A percentile compares a stretch with the other conserved stretches of the same genome.
phyloP scores from a whole-genome alignment of 2,797 vertebrate genomes.

The Hapalemur alaotrensis region DNA sequence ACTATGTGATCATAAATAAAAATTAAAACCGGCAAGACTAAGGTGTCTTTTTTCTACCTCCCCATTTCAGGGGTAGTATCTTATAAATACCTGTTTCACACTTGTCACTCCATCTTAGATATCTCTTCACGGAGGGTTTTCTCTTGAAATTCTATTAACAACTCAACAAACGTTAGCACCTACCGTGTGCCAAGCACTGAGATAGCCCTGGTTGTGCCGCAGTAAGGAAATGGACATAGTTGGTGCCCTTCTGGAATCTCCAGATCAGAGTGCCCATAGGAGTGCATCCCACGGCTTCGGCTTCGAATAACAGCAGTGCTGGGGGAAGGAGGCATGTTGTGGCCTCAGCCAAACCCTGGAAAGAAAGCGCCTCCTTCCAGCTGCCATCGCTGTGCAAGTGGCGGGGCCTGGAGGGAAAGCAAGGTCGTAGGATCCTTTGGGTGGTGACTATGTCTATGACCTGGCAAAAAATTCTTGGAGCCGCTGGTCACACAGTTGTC shows the following conservation, averaged over 20 bases:
- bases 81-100: background rate
- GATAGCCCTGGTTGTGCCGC: background rate
- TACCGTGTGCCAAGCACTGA: background rate
- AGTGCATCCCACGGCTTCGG: background rate
- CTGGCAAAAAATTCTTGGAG: background rate
- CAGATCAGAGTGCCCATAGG: background rate
- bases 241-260: background rate
- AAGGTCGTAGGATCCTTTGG: background rate
- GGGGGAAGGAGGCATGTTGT: background rate
- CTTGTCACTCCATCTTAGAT: background rate
- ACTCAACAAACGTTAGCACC: background rate
- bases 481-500: background rate
- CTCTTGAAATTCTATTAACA: background rate
- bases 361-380: background rate
- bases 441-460: background rate
- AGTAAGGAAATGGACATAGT: background rate
- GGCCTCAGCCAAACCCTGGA: background rate
- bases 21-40: background rate
- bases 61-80: background rate
- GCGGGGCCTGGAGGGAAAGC: background rate
- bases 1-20: background rate
- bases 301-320: background rate
- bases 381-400: no score
- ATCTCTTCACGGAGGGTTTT: background rate
- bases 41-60: background rate